A percentile compares a stretch with the other conserved stretches of the same genome.
These are phyloP conservation scores for Hydractinia symbiolongicarpus DNA, from an alignment of 30 jellyfish, hydroid and myxozoan species.

Conservation along the genomic window DNA sequence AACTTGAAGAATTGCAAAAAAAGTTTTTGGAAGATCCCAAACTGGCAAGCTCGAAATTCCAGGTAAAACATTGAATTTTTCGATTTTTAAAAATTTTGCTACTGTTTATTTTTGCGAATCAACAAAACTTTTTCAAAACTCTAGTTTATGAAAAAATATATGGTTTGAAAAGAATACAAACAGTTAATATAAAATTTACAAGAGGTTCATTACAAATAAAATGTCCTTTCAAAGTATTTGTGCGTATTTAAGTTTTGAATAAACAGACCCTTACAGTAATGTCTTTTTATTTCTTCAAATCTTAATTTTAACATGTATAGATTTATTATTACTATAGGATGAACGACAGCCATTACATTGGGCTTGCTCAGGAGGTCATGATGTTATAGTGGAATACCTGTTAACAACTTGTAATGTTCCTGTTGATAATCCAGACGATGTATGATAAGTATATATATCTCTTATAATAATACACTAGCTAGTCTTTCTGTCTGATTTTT, in stretches of 20 bases:
- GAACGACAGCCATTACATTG: constrained; percentile 86
- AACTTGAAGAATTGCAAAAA: constrained; percentile 34
- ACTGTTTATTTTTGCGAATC: too few relatives aligned
- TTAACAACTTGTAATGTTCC: constrained; percentile 53
- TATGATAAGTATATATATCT: constrained; percentile 24
- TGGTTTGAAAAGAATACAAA: too few relatives aligned
- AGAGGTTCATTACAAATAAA: too few relatives aligned
- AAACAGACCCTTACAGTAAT: too few relatives aligned
- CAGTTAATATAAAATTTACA: too few relatives aligned
- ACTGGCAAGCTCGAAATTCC: constrained; percentile 34
- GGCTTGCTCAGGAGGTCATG: constrained; percentile 93
- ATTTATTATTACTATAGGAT: constrained; percentile 30
- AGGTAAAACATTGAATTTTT: constrained; percentile 26
- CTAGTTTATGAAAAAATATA: too few relatives aligned
- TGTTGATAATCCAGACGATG: constrained; percentile 82
- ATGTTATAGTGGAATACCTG: constrained; percentile 48
- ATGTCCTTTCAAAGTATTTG: too few relatives aligned
- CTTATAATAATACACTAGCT: neutral
- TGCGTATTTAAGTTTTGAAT: too few relatives aligned
- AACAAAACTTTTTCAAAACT: too few relatives aligned
- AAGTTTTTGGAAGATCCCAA: constrained; percentile 31
- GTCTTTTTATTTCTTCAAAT: neutral
- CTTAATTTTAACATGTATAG: neutral
- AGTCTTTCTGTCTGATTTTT: too few relatives aligned
- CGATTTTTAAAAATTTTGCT: neutral